These are phyloP conservation scores for Eulemur coronatus DNA, from an alignment of 2,797 vertebrate species.

Conservation along the genomic window DNA sequence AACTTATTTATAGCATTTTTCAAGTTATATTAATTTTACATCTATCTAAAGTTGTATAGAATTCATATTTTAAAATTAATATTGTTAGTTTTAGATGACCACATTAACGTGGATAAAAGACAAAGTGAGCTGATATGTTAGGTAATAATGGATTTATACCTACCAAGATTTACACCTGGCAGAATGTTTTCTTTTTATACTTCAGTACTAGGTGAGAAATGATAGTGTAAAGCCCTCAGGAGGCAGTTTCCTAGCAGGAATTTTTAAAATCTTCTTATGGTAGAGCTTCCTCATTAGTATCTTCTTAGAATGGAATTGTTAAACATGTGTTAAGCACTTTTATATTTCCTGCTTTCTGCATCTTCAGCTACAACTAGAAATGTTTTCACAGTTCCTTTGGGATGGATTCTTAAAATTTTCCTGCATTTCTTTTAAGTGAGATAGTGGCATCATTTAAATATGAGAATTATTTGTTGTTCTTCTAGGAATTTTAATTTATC, in stretches of 20 bases:
- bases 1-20: neutral
- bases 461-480: neutral
- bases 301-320: neutral
- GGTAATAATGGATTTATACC: neutral
- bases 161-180: neutral
- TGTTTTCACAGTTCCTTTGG: neutral
- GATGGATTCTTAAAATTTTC: neutral
- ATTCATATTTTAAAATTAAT: neutral
- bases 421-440: neutral
- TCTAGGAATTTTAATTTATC: neutral
- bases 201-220: neutral
- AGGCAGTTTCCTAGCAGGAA: neutral
- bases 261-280: neutral
- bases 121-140: neutral
- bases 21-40: neutral
- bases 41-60: neutral
- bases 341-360: neutral
- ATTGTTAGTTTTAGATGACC: neutral
- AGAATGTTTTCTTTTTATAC: neutral
- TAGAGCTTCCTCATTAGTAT: neutral
- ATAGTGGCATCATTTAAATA: neutral
- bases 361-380: neutral
- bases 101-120: neutral
- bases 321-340: neutral
- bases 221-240: neutral